These are phyloP conservation scores for Tylochromis polylepis DNA, from an alignment of 2,113 vertebrate genomes.

Conservation along the genomic window DNA sequence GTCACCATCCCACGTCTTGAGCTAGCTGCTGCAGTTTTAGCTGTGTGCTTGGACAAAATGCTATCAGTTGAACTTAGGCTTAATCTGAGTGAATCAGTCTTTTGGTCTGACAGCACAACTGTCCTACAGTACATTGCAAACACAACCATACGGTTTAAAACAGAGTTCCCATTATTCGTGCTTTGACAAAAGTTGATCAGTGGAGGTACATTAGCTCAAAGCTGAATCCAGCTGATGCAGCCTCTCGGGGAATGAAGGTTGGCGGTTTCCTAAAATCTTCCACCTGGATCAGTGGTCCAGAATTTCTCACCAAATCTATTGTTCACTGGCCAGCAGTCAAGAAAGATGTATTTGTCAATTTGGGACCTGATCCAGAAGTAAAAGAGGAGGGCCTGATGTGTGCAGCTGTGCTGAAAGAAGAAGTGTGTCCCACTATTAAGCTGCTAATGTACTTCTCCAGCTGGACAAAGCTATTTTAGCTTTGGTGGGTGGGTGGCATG, in stretches of 20 bases:
- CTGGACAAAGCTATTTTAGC: neutral
- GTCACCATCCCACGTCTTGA: no score
- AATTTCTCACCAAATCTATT: neutral
- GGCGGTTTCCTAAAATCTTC: neutral
- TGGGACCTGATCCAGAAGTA: neutral
- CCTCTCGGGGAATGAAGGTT: neutral
- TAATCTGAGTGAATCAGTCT: neutral
- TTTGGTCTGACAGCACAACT: neutral
- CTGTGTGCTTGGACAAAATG: no score
- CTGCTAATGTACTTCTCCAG: neutral
- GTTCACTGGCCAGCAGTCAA: neutral
- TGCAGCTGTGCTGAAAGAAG: neutral
- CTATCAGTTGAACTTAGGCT: neutral
- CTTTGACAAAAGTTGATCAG: neutral
- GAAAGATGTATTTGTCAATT: neutral
- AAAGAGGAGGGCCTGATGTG: neutral
- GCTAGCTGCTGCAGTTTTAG: no score
- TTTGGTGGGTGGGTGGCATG: neutral
- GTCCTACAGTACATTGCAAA: neutral
- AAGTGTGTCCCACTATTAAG: neutral
- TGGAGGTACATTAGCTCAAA: neutral
- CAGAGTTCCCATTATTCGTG: neutral
- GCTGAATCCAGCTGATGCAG: neutral
- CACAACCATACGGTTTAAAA: neutral
- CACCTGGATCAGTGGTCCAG: neutral